Base-by-base conservation (phyloP, 2,797 vertebrate species). In the Mus spretus region DNA sequence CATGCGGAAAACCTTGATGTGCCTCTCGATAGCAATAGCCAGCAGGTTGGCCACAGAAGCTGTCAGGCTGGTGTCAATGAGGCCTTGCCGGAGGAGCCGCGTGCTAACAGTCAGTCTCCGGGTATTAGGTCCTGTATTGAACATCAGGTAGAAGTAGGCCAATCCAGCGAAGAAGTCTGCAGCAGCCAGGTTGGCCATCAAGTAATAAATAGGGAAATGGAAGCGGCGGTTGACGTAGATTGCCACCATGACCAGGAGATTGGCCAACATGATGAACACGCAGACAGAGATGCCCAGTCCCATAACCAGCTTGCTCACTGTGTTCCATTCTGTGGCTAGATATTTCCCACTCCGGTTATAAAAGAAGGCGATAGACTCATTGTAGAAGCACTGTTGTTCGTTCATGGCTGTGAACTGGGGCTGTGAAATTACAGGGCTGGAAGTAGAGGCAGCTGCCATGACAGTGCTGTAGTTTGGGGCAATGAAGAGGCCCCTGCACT, bases 91-190 rank as follows among this genome's bases (percentile, higher is more conserved):
- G 61, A 99, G 99, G 22, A 99, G 98, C 99, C 99, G 99, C 0
- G 99, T 99, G 67, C 99, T 99, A 59, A 99, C 99, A 8, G 99
- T 99, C 96, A 99, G 97, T 92, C 99, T 99, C 97, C 99, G 98
- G 13, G 99, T 99, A 98, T 99, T 99, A 50, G 99, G 99, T 89
- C 99, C 99, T 10, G 99, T 99, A 99, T 99, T 99, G 98, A 99
- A 99, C 99, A 99, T 99, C 98, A 99, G 98, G 98, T 99, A 99
- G 98, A 99, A 99, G 98, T 99, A 99, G 40, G 99, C 99, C 98
- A 99, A 98, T 93, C 99, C 99, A 3, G 99, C 99, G 96, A 99
- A 99, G 98, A 99, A 99, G 99, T 99, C 99, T 6, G 99, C 99
- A 80, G 99, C 99, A 0, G 99, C 99, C 98, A 99, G 98, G 97